Conservation (phyloP, 2,113 vertebrate genomes). For the Sminthopsis crassicaudata region DNA sequence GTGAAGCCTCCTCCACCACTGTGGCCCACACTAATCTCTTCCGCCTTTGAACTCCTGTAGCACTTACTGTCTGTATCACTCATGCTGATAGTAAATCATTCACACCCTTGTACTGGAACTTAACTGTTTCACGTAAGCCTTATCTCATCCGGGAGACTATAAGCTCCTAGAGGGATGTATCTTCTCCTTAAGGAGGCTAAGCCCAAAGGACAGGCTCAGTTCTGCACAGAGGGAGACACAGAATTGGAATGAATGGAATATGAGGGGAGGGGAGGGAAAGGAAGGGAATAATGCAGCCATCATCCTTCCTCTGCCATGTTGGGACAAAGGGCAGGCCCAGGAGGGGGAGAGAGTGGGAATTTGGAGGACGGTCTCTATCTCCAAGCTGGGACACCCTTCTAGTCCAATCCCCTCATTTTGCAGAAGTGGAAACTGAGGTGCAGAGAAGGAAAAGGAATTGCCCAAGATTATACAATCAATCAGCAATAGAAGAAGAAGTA, state of each 20-base stretch:
- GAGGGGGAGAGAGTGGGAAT: neutral
- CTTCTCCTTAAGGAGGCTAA: neutral
- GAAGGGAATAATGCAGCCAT: neutral
- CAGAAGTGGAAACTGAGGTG: neutral
- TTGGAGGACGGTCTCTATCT: neutral
- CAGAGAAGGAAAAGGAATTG: neutral
- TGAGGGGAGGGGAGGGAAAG: neutral
- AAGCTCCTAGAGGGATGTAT: neutral
- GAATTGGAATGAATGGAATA: no score
- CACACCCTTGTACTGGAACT: neutral
- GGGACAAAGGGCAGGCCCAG: neutral
- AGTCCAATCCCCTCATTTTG: neutral
- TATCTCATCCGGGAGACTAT: neutral
- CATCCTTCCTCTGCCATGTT: neutral
- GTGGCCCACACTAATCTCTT: neutral
- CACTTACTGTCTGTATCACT: neutral
- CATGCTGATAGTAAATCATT: constrained; percentile 1
- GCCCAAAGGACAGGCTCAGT: neutral
- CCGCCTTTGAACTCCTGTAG: neutral
- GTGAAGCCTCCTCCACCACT: neutral
- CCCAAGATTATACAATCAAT: neutral
- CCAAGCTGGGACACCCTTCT: neutral
- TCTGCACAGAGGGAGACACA: neutral
- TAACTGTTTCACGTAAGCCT: neutral
- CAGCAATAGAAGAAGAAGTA: neutral